These are phyloP conservation scores for Anarrhichthys ocellatus DNA, from an alignment of 2,113 vertebrate genomes.

Conservation along the genomic window DNA sequence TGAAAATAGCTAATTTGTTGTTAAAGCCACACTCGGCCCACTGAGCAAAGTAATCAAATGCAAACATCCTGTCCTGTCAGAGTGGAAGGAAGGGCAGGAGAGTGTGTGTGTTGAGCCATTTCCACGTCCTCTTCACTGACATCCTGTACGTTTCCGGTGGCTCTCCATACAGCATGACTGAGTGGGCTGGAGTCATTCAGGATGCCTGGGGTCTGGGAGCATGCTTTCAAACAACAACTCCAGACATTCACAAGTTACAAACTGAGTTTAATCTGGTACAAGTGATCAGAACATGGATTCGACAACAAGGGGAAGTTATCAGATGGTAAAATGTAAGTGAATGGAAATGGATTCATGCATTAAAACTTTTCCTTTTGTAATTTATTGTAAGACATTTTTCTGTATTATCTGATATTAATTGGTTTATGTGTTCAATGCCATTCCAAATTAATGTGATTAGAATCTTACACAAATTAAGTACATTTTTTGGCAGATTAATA, in stretches of 20 bases:
- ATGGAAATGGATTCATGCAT: not conserved
- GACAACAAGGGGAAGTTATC: constrained; percentile 51
- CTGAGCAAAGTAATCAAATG: not conserved
- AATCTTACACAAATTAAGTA: not conserved
- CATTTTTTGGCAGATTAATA: not conserved
- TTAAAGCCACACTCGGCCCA: not conserved
- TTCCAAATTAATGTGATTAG: not conserved
- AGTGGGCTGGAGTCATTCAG: not conserved
- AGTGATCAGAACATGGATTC: constrained; percentile 59
- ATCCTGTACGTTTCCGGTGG: not conserved
- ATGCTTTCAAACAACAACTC: constrained; percentile 9
- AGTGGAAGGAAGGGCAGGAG: not conserved
- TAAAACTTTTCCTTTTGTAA: not conserved
- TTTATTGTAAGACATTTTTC: not conserved
- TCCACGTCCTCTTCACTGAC: not conserved
- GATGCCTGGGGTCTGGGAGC: not conserved
- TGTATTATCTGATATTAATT: not conserved
- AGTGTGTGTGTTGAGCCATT: not conserved
- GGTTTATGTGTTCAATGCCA: not conserved
- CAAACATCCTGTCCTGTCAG: not conserved
- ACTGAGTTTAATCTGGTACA: constrained; percentile 56
- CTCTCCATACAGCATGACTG: not conserved
- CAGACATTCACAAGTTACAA: constrained; percentile 14
- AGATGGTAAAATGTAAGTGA: constrained; percentile 71
- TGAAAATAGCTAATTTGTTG: not conserved